phyloP scores from a whole-genome alignment of 2,888 invertebrate species.

The Oscheius sp. region DNA sequence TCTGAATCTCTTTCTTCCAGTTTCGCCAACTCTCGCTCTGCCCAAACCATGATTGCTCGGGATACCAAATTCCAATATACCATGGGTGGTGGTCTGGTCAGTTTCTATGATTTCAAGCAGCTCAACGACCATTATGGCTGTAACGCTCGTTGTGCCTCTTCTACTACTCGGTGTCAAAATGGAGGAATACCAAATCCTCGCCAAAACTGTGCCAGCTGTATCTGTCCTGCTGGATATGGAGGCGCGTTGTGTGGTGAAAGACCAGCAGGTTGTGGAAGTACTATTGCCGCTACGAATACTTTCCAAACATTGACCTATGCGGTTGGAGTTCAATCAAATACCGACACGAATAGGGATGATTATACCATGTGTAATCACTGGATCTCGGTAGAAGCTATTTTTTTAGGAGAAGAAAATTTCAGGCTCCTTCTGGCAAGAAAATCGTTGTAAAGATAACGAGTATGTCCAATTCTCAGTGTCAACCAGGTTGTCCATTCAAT shows the following conservation, averaged over 20 bases:
- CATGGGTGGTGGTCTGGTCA: slow-evolving; percentile 5
- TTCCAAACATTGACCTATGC: slow-evolving; percentile 37
- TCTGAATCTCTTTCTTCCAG: background rate
- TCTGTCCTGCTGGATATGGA: slow-evolving; percentile 46
- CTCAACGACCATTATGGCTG: slow-evolving; percentile 25
- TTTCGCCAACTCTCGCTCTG: background rate
- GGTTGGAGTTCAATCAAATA: slow-evolving; percentile 36
- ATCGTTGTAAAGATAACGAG: slow-evolving; percentile 37
- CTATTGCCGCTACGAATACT: slow-evolving; percentile 34
- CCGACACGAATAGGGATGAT: slow-evolving; percentile 7
- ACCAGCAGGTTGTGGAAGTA: slow-evolving; percentile 40
- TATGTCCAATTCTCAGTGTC: slow-evolving; percentile 40
- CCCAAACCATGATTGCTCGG: background rate
- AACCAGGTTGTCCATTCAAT: slow-evolving; percentile 41
- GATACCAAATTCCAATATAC: slow-evolving; percentile 4
- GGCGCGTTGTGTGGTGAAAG: slow-evolving; percentile 44
- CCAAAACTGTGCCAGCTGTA: slow-evolving; percentile 37
- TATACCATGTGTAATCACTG: slow-evolving; percentile 29
- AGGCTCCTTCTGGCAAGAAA: slow-evolving; percentile 42
- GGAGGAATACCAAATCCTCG: slow-evolving; percentile 48
- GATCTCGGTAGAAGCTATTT: slow-evolving; percentile 1
- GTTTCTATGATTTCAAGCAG: slow-evolving; percentile 12
- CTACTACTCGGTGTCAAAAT: slow-evolving; percentile 37
- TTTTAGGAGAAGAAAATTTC: background rate
- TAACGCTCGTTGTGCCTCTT: background rate